These are phyloP conservation scores for Conops quadrifasciatus DNA, from an alignment of 2,888 invertebrate species.

Conservation along the genomic window DNA sequence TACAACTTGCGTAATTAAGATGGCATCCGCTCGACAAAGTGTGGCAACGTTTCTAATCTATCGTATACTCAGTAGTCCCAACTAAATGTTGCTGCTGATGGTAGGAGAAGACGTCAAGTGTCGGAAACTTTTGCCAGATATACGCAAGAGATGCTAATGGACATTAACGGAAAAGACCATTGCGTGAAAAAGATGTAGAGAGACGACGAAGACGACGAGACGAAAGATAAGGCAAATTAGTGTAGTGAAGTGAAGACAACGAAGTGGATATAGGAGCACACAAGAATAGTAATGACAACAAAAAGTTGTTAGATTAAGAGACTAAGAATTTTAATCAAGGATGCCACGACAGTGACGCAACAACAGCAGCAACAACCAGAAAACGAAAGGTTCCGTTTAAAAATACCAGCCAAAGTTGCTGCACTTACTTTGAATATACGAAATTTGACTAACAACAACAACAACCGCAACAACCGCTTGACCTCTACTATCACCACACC, in stretches of 20 bases:
- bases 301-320: not conserved
- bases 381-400: conserved; percentile 22
- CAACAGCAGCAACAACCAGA: conserved; percentile 12
- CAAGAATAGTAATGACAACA: not conserved
- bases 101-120: not conserved
- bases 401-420: conserved; percentile 17
- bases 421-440: too few species aligned
- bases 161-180: not conserved
- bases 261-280: not conserved
- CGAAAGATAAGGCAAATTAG: too few species aligned
- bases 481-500: not conserved
- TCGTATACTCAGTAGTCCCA: not conserved
- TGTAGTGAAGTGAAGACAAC: not conserved
- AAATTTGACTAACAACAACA: not conserved
- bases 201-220: not conserved
- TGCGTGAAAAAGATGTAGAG: not conserved
- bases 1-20: conserved; percentile 4
- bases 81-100: conserved; percentile 12
- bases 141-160: conserved; percentile 5
- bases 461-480: conserved; percentile 1
- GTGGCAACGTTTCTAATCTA: not conserved
- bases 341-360: not conserved
- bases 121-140: conserved; percentile 9
- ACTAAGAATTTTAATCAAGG: conserved; percentile 5
- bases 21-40: conserved; percentile 7